Evolutionary conservation across 2,888 invertebrate species (phyloP), one percentile per base, ranked within the genome.

Genomic region (Athalia circularis): DNA sequence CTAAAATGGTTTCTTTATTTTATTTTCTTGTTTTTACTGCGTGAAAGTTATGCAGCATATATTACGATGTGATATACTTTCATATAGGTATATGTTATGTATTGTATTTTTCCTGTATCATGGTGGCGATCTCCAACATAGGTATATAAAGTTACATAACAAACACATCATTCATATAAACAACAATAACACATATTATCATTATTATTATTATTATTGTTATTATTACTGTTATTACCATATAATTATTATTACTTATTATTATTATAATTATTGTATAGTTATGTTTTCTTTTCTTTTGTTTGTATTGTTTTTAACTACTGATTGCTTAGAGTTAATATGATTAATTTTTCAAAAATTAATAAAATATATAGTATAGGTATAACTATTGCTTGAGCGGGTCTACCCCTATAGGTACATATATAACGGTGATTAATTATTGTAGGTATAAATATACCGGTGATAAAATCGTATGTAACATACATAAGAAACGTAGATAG

Each of bases 311-410:
- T 64, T 6, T 43, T 62, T 50, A 45, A 50, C 64, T 59, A 75
- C 11, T 50, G 62, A 43, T 75, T 5, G 29, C 75, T 75, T 62
- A 62, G 9, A 29, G 59, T 62, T 74, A 74, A 62, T 75, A n/a
- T n/a, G 75, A 75, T 75, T 75, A 62, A 50, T 62, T 75, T 72
- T 48, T 74, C 48, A 59, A 50, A 15, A 64, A 75, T 62, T 75
- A 64, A 62, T 50, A 62, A 75, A 75, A 75, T 68, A 75, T 75
- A 70, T 54, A 54, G 29, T 29, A n/a, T 59, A 59, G 59, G 29
- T 48, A 13, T 48, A 62, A 83, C 87, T 87, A 87, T 86, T 86
- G 84, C 85, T 87, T 87, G 85, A 83, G 86, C 84, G 82, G 83
- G 83, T 85, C 82, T 81, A 85, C 81, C 76, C 82, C 84, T 83